Percentiles rank a stretch among this genome's conserved stretches.
These are phyloP conservation scores for Cepaea nemoralis DNA, from an alignment of 1,140 invertebrate species.

Conservation along the genomic window DNA sequence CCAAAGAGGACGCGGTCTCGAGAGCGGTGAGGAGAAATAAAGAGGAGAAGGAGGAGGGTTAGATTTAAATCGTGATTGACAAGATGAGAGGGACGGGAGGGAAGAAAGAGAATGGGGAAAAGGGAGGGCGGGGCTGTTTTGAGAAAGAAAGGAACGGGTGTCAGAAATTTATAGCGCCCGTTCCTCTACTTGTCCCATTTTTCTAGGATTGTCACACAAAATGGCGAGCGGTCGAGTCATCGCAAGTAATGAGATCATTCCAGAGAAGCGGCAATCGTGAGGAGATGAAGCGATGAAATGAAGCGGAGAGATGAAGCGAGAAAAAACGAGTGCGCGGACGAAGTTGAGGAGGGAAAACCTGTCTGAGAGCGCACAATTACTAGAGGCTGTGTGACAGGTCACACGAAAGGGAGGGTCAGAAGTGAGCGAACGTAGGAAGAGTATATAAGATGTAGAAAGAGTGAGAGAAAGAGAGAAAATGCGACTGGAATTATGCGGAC, in stretches of 20 bases:
- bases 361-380: slow-evolving; percentile 4
- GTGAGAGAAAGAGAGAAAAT: neutral
- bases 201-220: slow-evolving; percentile 10
- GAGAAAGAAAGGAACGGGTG: too few species aligned
- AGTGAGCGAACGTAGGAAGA: too few species aligned
- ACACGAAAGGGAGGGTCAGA: neutral
- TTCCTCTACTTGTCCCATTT: neutral
- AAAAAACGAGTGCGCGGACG: neutral
- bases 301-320: neutral
- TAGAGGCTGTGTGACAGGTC: neutral
- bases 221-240: slow-evolving; percentile 12
- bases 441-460: neutral
- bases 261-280: neutral
- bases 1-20: neutral
- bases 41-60: neutral
- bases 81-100: neutral
- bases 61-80: neutral
- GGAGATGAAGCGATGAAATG: too few species aligned
- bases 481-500: neutral
- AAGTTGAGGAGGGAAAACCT: neutral
- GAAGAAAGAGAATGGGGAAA: neutral
- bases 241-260: slow-evolving; percentile 2
- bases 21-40: neutral
- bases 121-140: too few species aligned
- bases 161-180: slow-evolving; percentile 7